Base-by-base conservation (phyloP, 2,113 vertebrate genomes). In the Silurus asotus region DNA sequence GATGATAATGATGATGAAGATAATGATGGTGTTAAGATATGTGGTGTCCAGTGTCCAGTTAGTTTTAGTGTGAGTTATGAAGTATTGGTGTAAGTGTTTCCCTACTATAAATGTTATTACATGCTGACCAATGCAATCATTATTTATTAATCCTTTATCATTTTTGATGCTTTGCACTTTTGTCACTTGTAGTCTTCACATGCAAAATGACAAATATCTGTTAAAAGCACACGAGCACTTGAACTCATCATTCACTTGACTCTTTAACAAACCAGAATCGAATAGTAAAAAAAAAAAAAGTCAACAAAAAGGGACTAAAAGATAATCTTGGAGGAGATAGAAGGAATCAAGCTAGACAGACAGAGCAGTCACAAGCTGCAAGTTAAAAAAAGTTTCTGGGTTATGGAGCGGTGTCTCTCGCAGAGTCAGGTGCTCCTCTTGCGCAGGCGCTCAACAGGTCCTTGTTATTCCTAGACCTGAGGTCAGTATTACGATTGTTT, bases 361-460 rank as follows among this genome's bases (percentile, higher is more conserved):
- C 53, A 76, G 10, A 28, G 72, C 17, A 62, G 10, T 19, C 23
- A 28, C 14, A 64, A 55, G 45, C 59, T 23, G 58, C 72, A 53
- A 13, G 23, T 48, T 28, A 3, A 80, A 20, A 20, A 58, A 45
- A 23, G 28, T 58, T 83, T 11, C 20, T 13, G 11, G 37, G 15
- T 55, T 82, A 17, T 55, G 62, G 8, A n/a, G 20, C 37, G 2
- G 2, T 65, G 13, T 48, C 61, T n/a, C 8, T 65, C 23, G 3
- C 23, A 37, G 49, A 67, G 51, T 56, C 65, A 83, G 65, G 25
- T 83, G 53, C 25, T 72, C 51, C n/a, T 70, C 49, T 67, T 2
- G 7, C 28, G 6, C 51, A 83, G 62, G 53, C 61, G 59, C 70
- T 70, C 55, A 59, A 79, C 82, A 79, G 75, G 86, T 81, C 25